Conservation (phyloP, 2,888 invertebrate genomes). For the Chironomus tentans region DNA sequence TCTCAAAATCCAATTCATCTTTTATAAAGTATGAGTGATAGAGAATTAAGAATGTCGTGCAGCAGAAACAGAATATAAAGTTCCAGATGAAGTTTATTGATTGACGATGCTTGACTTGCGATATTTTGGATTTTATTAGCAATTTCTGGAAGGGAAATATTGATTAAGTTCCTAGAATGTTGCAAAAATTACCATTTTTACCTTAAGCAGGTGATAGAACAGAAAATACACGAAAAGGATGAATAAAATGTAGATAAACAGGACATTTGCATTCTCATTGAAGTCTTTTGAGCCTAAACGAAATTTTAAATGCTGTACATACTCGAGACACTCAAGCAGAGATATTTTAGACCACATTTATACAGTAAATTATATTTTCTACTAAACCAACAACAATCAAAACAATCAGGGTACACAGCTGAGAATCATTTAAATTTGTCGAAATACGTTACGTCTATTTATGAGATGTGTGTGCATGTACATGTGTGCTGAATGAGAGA, state of each 20-base stretch:
- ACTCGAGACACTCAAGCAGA: constrained; percentile 6
- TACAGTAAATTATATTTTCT: no score
- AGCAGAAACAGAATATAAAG: not conserved
- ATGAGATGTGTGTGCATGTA: no score
- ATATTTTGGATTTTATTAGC: not conserved
- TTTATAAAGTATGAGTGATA: constrained; percentile 16
- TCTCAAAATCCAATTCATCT: not conserved
- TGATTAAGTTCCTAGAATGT: not conserved
- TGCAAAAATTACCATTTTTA: not conserved
- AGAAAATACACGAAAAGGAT: not conserved
- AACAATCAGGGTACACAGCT: no score
- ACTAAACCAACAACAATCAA: no score
- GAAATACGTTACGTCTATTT: no score
- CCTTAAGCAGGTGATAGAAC: not conserved
- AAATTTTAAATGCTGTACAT: not conserved
- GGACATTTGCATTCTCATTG: not conserved
- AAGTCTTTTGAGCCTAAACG: not conserved
- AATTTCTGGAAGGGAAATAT: not conserved
- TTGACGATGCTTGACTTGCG: not conserved
- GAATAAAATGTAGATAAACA: not conserved
- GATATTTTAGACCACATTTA: constrained; percentile 12
- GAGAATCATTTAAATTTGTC: no score
- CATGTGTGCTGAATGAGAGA: no score
- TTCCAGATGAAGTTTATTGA: not conserved
- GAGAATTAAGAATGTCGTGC: constrained; percentile 4